phyloP scores from a whole-genome alignment of 2,888 invertebrate species.

The Brenthis daphne region DNA sequence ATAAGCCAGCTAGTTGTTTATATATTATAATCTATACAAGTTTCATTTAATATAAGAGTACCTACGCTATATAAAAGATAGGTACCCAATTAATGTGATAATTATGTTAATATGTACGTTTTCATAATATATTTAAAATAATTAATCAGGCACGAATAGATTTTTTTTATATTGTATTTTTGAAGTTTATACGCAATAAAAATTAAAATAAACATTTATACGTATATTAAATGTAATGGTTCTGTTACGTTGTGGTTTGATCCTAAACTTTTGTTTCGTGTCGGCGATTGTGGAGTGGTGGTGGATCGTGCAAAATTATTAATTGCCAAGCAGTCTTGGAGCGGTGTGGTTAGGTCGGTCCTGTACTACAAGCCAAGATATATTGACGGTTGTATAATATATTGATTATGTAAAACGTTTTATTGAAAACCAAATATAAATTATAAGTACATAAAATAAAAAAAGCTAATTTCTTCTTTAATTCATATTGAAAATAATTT shows the following conservation, averaged over 20 bases:
- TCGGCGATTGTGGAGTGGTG: slow-evolving; percentile 52
- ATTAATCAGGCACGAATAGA: background rate
- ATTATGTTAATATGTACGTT: background rate
- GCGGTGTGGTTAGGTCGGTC: slow-evolving; percentile 45
- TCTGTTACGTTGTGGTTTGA: slow-evolving; percentile 16
- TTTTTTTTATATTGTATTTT: slow-evolving; percentile 10
- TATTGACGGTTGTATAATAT: slow-evolving; percentile 45
- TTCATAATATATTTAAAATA: background rate
- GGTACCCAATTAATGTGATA: background rate
- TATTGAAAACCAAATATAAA: background rate
- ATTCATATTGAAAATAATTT: background rate
- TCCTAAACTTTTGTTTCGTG: slow-evolving; percentile 36
- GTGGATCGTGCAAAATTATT: slow-evolving; percentile 72
- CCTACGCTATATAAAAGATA: no score
- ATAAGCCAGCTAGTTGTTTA: no score
- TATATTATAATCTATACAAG: no score
- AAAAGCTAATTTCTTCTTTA: background rate
- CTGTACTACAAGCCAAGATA: slow-evolving; percentile 57
- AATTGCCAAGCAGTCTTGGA: slow-evolving; percentile 68
- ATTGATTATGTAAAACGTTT: background rate
- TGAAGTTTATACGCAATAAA: slow-evolving; percentile 12
- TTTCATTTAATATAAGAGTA: no score
- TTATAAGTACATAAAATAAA: background rate
- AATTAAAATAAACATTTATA: slow-evolving; percentile 15
- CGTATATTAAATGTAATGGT: slow-evolving; percentile 12